These are phyloP conservation scores for Chalcis sispes DNA, from an alignment of 2,888 invertebrate species.

Conservation along the genomic window DNA sequence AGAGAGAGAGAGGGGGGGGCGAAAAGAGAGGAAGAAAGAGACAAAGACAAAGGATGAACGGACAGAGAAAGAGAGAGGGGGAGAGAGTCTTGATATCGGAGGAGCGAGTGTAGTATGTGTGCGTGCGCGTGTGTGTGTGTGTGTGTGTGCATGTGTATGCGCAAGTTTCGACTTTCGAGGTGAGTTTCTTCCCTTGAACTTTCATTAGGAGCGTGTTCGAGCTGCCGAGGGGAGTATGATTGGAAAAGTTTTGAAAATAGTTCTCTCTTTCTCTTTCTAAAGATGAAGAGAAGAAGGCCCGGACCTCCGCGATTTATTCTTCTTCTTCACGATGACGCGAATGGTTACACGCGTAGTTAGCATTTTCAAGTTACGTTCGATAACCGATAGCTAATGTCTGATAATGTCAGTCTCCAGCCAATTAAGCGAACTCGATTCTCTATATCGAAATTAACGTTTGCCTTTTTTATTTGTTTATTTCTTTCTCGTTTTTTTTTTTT, in stretches of 20 bases:
- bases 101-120: too few species aligned
- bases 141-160: too few species aligned
- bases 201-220: conserved; percentile 65
- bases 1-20: too few species aligned
- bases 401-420: conserved; percentile 8
- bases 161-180: conserved; percentile 57
- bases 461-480: too few species aligned
- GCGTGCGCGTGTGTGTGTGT: too few species aligned
- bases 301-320: conserved; percentile 24
- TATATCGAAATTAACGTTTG: background rate
- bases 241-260: conserved; percentile 67
- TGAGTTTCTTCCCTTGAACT: conserved; percentile 65
- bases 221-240: conserved; percentile 65
- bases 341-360: conserved; percentile 22
- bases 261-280: background rate
- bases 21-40: too few species aligned
- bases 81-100: too few species aligned
- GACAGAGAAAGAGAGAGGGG: too few species aligned
- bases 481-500: too few species aligned
- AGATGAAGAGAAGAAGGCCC: too few species aligned
- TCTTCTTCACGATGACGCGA: background rate
- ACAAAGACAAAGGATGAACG: too few species aligned
- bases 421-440: conserved; percentile 39
- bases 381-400: background rate
- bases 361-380: conserved; percentile 35